Conservation (phyloP, 2,888 invertebrate genomes). For the Pomacea canaliculata region DNA sequence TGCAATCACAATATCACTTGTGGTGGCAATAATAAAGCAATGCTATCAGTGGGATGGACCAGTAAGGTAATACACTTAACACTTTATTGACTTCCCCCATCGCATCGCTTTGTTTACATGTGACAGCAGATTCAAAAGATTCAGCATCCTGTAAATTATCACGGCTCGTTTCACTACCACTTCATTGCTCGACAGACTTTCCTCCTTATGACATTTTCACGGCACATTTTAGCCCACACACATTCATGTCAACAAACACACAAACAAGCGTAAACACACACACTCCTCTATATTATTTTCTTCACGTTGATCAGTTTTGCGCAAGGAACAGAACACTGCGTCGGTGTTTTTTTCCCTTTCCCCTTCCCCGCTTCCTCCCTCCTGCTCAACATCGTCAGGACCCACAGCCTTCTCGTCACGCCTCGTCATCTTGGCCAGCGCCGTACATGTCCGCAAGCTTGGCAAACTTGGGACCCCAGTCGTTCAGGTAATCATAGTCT, state of each 20-base stretch:
- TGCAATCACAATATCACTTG: no score
- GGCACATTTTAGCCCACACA: not conserved
- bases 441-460: constrained; percentile 98
- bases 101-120: no score
- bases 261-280: not conserved
- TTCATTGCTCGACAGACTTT: no score
- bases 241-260: not conserved
- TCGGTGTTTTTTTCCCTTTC: not conserved
- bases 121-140: no score
- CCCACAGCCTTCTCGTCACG: not conserved
- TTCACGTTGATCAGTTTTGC: no score
- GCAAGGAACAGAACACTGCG: not conserved
- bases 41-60: no score
- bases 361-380: not conserved
- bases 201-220: no score
- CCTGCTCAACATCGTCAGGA: not conserved
- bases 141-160: no score
- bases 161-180: no score
- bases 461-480: constrained; percentile 97
- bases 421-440: constrained; percentile 75
- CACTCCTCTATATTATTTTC: not conserved
- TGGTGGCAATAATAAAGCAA: no score
- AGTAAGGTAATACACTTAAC: no score
- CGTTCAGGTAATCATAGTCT: constrained; percentile 95
- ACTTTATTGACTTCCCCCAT: no score